phyloP scores from a whole-genome alignment of 2,797 vertebrate genomes.

The Cossypha dichroa region DNA sequence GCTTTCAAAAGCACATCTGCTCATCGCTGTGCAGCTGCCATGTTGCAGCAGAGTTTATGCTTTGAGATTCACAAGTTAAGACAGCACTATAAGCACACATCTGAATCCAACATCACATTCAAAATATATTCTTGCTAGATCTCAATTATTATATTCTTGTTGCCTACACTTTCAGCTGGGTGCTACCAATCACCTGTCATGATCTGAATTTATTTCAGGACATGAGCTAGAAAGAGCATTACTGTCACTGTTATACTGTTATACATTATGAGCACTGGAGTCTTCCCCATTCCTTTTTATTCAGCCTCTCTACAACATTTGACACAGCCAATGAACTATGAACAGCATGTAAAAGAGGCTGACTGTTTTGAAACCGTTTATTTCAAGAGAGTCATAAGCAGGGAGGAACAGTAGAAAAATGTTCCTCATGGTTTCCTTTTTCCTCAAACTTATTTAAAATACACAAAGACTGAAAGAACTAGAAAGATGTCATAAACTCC shows the following conservation, averaged over 20 bases:
- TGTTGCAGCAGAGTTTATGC: background rate
- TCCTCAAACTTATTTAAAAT: background rate
- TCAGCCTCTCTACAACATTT: background rate
- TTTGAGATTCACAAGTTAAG: background rate
- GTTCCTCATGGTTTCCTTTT: background rate
- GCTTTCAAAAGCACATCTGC: background rate
- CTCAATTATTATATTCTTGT: background rate
- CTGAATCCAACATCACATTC: background rate
- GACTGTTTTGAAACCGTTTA: background rate
- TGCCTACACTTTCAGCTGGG: background rate
- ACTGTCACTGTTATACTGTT: background rate
- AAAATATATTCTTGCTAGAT: background rate
- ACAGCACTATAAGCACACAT: background rate
- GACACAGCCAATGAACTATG: background rate
- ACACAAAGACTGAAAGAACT: background rate
- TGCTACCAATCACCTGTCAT: background rate
- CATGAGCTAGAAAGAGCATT: background rate
- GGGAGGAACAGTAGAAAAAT: background rate
- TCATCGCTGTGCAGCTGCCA: background rate
- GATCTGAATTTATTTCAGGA: background rate
- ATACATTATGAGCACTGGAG: background rate
- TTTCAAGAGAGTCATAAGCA: background rate
- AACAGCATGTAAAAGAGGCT: background rate
- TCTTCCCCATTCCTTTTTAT: background rate
- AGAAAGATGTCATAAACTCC: background rate